A percentile compares a stretch with the other conserved stretches of the same genome.
phyloP scores from a whole-genome alignment of 2,797 vertebrate species.

The Mareca penelope region DNA sequence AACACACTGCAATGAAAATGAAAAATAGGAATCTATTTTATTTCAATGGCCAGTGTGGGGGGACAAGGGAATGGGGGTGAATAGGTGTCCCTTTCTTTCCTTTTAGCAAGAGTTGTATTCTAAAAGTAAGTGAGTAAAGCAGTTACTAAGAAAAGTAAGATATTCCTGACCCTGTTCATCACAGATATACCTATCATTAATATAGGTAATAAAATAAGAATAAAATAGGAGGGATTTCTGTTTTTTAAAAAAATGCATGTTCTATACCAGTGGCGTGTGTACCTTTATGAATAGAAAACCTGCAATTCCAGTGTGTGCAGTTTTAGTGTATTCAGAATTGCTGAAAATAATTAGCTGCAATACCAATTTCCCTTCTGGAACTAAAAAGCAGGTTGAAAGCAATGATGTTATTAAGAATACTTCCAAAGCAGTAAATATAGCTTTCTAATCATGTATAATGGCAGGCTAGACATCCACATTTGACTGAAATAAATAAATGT shows the following conservation, averaged over 20 bases:
- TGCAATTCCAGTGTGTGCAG: background rate
- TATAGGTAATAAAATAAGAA: background rate
- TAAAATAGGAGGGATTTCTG: background rate
- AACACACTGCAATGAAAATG: background rate
- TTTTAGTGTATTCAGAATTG: background rate
- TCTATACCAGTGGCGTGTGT: background rate
- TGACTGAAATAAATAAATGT: constrained; percentile 42
- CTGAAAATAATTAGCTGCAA: constrained; percentile 35
- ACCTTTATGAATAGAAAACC: background rate
- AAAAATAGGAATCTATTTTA: background rate
- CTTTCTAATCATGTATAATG: background rate
- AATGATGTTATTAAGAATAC: constrained; percentile 27
- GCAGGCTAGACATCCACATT: constrained; percentile 9
- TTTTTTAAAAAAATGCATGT: background rate
- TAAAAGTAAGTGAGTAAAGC: background rate
- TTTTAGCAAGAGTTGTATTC: background rate
- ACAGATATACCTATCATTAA: background rate
- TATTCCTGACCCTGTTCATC: background rate
- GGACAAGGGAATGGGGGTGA: background rate
- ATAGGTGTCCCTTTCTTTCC: background rate
- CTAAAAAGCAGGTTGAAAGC: constrained; percentile 13
- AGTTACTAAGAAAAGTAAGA: background rate
- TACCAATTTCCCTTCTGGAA: background rate
- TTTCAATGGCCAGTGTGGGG: background rate
- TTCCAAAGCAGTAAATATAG: constrained; percentile 31